Percentiles rank a stretch among this genome's conserved stretches.
phyloP scores from a whole-genome alignment of 2,888 invertebrate species.

The Craniophora ligustri region DNA sequence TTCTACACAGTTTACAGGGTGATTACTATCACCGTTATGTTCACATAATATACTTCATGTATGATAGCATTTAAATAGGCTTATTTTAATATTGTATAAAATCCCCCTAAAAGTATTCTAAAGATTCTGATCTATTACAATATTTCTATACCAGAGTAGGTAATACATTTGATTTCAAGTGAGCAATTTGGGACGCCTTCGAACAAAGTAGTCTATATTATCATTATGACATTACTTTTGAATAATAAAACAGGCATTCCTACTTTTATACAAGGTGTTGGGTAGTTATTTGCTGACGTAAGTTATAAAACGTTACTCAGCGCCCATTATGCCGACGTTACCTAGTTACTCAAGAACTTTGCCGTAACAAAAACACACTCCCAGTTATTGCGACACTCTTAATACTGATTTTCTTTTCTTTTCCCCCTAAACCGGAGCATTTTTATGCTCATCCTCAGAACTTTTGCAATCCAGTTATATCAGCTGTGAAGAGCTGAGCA shows the following conservation, averaged over 20 bases:
- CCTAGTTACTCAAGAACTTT: conserved; percentile 73
- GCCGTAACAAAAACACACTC: conserved; percentile 78
- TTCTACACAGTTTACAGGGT: too few species aligned
- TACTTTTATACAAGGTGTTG: conserved; percentile 46
- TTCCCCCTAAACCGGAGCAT: conserved; percentile 76
- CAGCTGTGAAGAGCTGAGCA: conserved; percentile 86
- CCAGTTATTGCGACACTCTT: conserved; percentile 81
- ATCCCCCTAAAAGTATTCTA: too few species aligned
- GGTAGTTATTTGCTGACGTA: conserved; percentile 60
- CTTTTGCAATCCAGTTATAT: conserved; percentile 89
- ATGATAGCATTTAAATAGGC: too few species aligned
- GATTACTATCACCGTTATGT: too few species aligned
- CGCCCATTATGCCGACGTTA: conserved; percentile 67
- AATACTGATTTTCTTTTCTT: conserved; percentile 80
- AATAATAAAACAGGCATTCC: conserved; percentile 37
- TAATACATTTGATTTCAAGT: conserved; percentile 36
- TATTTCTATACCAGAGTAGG: conserved; percentile 12
- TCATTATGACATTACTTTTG: conserved; percentile 43
- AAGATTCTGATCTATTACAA: conserved; percentile 40
- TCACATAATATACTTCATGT: too few species aligned
- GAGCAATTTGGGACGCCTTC: conserved; percentile 42
- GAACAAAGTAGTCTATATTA: conserved; percentile 34
- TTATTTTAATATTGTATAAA: too few species aligned
- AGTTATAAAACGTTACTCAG: conserved; percentile 65
- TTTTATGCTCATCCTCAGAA: conserved; percentile 87